Percentiles rank a stretch among this genome's conserved stretches.
Conservation (phyloP, 2,797 vertebrate genomes). For the Pitangus sulphuratus region DNA sequence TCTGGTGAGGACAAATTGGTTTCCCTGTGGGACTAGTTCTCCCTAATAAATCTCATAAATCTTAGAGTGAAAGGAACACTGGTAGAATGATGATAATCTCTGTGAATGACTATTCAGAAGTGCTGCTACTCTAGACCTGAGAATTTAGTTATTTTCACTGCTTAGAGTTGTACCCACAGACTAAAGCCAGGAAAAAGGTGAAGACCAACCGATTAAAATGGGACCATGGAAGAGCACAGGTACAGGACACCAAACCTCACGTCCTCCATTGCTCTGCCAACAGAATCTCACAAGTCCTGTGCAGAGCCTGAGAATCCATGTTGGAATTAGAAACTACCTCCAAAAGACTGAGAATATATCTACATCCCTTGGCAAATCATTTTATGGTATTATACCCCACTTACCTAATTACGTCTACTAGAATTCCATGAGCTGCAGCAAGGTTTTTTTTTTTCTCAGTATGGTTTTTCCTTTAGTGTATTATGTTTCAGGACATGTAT, state of each 20-base stretch:
- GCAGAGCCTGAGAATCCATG: not conserved
- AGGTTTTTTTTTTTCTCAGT: not conserved
- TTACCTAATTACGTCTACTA: not conserved
- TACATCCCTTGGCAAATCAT: not conserved
- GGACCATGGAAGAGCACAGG: not conserved
- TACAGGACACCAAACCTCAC: not conserved
- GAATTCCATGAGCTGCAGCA: not conserved
- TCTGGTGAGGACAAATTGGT: not conserved
- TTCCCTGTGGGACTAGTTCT: not conserved
- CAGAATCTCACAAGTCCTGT: not conserved
- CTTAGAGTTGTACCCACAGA: not conserved
- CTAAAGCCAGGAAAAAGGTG: not conserved
- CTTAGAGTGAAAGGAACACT: not conserved
- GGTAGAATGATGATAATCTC: not conserved
- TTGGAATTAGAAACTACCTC: not conserved
- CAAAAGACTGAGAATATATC: not conserved
- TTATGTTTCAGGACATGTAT: not conserved
- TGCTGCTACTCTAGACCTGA: not conserved
- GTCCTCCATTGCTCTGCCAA: not conserved
- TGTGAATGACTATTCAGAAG: not conserved
- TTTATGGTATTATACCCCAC: not conserved
- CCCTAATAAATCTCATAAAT: not conserved
- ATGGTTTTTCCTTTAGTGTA: not conserved
- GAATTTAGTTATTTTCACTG: not conserved
- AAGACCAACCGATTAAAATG: not conserved